These are phyloP conservation scores for Tolmerus cingulatus DNA, from an alignment of 2,888 invertebrate genomes.

Conservation along the genomic window DNA sequence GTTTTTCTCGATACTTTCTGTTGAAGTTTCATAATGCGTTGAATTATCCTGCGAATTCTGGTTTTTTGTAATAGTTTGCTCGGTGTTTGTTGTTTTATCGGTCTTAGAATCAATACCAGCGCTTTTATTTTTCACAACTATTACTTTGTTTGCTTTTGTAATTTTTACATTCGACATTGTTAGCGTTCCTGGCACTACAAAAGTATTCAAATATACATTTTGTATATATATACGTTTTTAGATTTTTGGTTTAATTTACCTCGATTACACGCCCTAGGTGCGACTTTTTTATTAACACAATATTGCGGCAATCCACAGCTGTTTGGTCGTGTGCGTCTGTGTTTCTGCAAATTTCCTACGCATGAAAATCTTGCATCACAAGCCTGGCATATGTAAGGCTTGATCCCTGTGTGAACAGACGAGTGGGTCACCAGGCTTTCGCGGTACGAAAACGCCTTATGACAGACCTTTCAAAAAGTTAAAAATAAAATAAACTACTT, in stretches of 20 bases:
- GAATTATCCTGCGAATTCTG: background rate
- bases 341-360: slow-evolving; percentile 64
- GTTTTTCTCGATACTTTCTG: background rate
- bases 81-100: background rate
- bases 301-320: slow-evolving; percentile 62
- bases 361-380: slow-evolving; percentile 65
- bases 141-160: slow-evolving; percentile 29
- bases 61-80: background rate
- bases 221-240: background rate
- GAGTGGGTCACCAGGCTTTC: slow-evolving; percentile 65
- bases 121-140: background rate
- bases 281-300: slow-evolving; percentile 52
- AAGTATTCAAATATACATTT: background rate
- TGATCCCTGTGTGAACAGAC: slow-evolving; percentile 63
- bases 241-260: background rate
- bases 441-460: slow-evolving; percentile 64
- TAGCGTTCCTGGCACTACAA: slow-evolving; percentile 29
- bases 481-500: background rate
- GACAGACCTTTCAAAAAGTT: slow-evolving; percentile 56
- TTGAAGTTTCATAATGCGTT: background rate
- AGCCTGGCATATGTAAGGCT: slow-evolving; percentile 63
- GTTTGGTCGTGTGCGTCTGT: slow-evolving; percentile 62
- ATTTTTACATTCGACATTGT: slow-evolving; percentile 22
- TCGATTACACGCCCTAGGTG: slow-evolving; percentile 46
- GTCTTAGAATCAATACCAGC: background rate